Conservation (phyloP, 2,888 invertebrate genomes). For the Megalurothrips usitatus region DNA sequence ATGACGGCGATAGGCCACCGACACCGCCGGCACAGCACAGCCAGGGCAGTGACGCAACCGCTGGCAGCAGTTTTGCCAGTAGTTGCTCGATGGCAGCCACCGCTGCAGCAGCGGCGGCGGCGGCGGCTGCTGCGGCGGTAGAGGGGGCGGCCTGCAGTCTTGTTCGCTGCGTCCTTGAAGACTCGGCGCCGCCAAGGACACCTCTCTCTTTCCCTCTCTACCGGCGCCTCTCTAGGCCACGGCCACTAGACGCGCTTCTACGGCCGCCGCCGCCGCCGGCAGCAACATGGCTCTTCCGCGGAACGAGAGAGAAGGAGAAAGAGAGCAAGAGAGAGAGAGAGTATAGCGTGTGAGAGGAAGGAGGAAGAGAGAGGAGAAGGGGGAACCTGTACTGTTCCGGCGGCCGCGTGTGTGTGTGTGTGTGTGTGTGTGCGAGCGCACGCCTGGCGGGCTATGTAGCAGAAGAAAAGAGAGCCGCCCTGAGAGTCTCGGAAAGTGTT, state of each 20-base stretch:
- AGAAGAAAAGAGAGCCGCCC: neutral
- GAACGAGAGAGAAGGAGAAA: neutral
- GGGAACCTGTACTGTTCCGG: neutral
- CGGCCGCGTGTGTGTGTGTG: neutral
- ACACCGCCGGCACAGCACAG: no score
- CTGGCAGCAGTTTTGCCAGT: no score
- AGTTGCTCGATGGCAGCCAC: no score
- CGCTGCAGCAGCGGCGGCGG: no score
- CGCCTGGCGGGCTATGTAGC: neutral
- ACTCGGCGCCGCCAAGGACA: neutral
- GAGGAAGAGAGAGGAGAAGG: neutral
- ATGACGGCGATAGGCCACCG: no score
- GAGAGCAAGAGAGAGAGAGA: neutral
- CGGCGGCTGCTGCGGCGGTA: no score
- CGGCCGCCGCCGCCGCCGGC: no score
- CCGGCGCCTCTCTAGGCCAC: neutral
- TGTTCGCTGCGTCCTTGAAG: neutral
- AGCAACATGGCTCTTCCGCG: no score
- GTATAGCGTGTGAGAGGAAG: neutral
- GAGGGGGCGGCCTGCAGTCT: no score
- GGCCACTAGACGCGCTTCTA: neutral
- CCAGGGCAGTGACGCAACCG: no score
- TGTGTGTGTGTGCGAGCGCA: neutral
- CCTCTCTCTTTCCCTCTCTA: neutral
- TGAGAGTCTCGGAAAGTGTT: constrained; percentile 2